Conservation (phyloP, 2,888 invertebrate genomes). For the Torymus texanus region DNA sequence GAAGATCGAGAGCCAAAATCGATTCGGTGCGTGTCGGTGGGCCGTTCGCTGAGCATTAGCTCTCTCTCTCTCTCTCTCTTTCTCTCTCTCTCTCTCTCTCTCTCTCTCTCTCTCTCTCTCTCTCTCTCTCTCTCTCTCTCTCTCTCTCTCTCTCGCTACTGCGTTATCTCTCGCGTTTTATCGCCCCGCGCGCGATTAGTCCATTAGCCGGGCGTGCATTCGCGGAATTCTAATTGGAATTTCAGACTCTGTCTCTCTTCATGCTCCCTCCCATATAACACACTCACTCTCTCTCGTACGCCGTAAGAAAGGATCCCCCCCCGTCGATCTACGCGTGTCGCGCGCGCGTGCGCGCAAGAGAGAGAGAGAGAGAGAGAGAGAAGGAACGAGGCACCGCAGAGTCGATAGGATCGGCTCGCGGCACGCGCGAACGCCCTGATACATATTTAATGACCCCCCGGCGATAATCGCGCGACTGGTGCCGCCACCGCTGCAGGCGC, state of each 20-base stretch:
- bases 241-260: conserved; percentile 11
- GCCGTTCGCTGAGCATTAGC: neutral
- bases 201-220: conserved; percentile 49
- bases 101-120: too few relatives aligned
- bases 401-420: conserved; percentile 32
- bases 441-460: conserved; percentile 53
- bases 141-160: neutral
- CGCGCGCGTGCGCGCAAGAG: too few relatives aligned
- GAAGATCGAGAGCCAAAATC: conserved; percentile 10
- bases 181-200: conserved; percentile 41
- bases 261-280: too few relatives aligned
- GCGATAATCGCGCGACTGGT: conserved; percentile 20
- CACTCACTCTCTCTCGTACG: too few relatives aligned
- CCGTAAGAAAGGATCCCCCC: too few relatives aligned
- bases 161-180: conserved; percentile 39
- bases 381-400: neutral
- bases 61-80: too few relatives aligned
- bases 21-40: conserved; percentile 25
- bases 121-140: too few relatives aligned
- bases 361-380: neutral
- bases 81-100: too few relatives aligned
- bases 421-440: conserved; percentile 43
- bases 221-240: conserved; percentile 54
- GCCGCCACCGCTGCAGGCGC: neutral
- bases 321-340: too few relatives aligned